A percentile compares a stretch with the other conserved stretches of the same genome.
phyloP scores from a whole-genome alignment of 2,888 invertebrate species.

The Pedicia rivosa region DNA sequence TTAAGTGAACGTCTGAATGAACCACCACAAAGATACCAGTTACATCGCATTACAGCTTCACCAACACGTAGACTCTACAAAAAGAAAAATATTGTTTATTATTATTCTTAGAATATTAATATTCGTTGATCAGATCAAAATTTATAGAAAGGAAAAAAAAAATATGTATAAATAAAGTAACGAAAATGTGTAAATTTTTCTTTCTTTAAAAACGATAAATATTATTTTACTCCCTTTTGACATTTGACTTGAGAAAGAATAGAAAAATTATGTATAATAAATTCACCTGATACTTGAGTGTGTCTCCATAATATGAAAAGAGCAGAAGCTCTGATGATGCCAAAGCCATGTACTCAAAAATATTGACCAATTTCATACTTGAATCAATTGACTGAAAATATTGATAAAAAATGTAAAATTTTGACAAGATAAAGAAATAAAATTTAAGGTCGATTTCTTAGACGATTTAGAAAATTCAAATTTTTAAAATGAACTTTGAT shows the following conservation, averaged over 20 bases:
- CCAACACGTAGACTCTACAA: conserved; percentile 19
- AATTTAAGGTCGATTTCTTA: no score
- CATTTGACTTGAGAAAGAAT: no score
- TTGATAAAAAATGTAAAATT: no score
- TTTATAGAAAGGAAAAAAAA: neutral
- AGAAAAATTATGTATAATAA: neutral
- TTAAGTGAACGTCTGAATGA: conserved; percentile 17
- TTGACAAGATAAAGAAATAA: no score
- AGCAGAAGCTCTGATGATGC: conserved; percentile 21
- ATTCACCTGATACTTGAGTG: conserved; percentile 12
- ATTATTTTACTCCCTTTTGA: no score
- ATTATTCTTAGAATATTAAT: neutral
- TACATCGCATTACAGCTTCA: conserved; percentile 20
- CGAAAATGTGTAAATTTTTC: no score
- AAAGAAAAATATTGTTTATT: neutral
- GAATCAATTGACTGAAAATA: no score
- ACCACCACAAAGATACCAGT: conserved; percentile 19
- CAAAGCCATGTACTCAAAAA: conserved; percentile 20
- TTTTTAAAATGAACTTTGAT: no score
- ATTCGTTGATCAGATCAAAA: neutral
- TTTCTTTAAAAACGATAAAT: no score
- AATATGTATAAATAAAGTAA: no score
- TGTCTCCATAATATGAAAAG: conserved; percentile 22
- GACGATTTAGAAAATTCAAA: no score
- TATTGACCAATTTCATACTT: conserved; percentile 15